These are phyloP conservation scores for Lasioglossum pauxillum DNA, from an alignment of 2,888 invertebrate genomes.

Conservation along the genomic window DNA sequence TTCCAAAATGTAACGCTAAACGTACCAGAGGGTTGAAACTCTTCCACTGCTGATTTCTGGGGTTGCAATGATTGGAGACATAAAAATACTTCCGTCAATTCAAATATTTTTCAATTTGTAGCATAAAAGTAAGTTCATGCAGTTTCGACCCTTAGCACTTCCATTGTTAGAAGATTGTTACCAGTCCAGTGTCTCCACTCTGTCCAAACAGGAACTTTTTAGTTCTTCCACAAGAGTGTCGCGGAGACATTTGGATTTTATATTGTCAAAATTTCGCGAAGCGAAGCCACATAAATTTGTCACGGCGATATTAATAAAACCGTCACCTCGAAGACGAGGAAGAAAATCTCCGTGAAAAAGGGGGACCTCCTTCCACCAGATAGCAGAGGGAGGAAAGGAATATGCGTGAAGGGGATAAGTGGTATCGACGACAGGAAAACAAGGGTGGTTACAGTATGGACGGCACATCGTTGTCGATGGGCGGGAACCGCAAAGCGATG, in stretches of 20 bases:
- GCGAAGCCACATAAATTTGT: background rate
- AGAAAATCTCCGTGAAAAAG: background rate
- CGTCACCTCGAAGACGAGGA: background rate
- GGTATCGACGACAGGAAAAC: conserved; percentile 47
- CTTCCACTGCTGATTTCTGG: background rate
- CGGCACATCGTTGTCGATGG: conserved; percentile 41
- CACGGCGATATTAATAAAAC: background rate
- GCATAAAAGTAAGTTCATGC: background rate
- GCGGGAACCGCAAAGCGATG: conserved; percentile 62
- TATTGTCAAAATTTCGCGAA: background rate
- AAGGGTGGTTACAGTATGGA: conserved; percentile 44
- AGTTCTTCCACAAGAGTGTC: background rate
- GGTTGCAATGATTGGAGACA: too few species aligned
- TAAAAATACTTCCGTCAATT: background rate
- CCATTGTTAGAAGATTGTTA: background rate
- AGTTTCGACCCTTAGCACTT: background rate
- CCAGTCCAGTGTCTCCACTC: background rate
- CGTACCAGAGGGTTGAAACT: background rate
- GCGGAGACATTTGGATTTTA: background rate
- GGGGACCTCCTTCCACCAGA: background rate
- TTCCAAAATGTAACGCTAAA: background rate
- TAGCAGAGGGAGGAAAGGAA: conserved; percentile 26
- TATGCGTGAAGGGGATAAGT: conserved; percentile 34
- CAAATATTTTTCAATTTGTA: background rate
- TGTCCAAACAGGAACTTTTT: background rate